These are phyloP conservation scores for Drosophila burlai DNA, from an alignment of 1,140 invertebrate genomes.

Conservation along the genomic window DNA sequence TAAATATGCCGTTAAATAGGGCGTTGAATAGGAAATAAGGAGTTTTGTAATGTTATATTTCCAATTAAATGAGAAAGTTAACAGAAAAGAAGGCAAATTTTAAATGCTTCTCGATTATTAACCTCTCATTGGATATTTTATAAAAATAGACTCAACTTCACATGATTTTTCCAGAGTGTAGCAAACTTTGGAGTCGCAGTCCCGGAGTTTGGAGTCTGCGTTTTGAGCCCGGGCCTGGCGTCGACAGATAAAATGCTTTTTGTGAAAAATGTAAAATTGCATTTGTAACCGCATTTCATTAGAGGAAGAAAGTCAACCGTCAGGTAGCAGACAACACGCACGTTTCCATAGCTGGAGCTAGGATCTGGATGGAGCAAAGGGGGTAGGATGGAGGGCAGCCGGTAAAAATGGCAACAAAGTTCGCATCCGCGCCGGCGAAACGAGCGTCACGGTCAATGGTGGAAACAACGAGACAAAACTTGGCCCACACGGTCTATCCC, in stretches of 20 bases:
- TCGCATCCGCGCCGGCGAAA: slow-evolving; percentile 64
- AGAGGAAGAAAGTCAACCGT: slow-evolving; percentile 80
- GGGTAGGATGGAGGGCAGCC: background rate
- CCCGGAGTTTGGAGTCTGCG: slow-evolving; percentile 41
- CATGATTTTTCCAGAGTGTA: background rate
- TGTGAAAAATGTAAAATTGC: slow-evolving; percentile 80
- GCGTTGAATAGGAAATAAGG: no score
- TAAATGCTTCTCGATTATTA: background rate
- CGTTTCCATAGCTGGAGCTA: slow-evolving; percentile 24
- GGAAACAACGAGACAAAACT: slow-evolving; percentile 39
- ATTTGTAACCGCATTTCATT: slow-evolving; percentile 82
- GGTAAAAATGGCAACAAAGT: slow-evolving; percentile 52
- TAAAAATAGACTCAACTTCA: background rate
- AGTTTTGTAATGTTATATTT: background rate
- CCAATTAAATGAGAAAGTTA: background rate
- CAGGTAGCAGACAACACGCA: slow-evolving; percentile 66
- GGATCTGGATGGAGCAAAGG: background rate
- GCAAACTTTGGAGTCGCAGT: slow-evolving; percentile 7
- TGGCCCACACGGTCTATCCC: slow-evolving; percentile 4
- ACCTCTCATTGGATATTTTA: background rate
- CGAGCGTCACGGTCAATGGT: slow-evolving; percentile 73
- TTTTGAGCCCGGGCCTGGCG: slow-evolving; percentile 64
- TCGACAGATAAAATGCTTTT: slow-evolving; percentile 81
- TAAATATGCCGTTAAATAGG: background rate
- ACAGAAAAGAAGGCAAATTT: background rate